Percentiles rank a stretch among this genome's conserved stretches.
These are phyloP conservation scores for Elachura formosa DNA, from an alignment of 2,113 vertebrate species.

Conservation along the genomic window DNA sequence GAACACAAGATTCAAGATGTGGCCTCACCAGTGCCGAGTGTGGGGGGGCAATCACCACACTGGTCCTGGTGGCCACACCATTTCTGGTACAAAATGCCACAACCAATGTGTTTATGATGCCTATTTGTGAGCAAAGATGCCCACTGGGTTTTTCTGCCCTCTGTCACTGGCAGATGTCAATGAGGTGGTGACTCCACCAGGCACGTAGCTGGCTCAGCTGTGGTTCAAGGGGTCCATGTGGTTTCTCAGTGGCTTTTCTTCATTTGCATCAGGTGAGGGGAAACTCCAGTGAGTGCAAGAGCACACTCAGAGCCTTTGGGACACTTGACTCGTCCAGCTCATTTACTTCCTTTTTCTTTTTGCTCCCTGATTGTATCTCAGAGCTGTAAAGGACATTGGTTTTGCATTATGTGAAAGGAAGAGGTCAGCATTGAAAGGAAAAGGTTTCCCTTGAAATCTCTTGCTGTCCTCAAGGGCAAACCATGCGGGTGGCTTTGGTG, in stretches of 20 bases:
- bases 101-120: not conserved
- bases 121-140: not conserved
- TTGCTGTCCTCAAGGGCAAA: not conserved
- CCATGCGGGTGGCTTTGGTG: not conserved
- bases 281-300: not conserved
- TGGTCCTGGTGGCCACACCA: not conserved
- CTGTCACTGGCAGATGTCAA: not conserved
- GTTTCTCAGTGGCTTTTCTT: not conserved
- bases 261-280: not conserved
- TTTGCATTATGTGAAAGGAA: not conserved
- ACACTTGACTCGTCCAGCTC: not conserved
- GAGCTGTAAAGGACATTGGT: not conserved
- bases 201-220: rapidly evolving
- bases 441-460: not conserved
- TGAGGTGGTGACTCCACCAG: not conserved
- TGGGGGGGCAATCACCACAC: too few species aligned
- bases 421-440: not conserved
- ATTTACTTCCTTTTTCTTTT: not conserved
- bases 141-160: not conserved
- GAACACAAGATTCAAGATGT: not conserved
- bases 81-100: not conserved
- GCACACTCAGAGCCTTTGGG: not conserved
- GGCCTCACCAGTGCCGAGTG: not conserved
- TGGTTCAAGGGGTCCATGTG: not conserved
- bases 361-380: not conserved